Base-by-base conservation (phyloP, 1,140 invertebrate species). In the Lepidurus arcticus region DNA sequence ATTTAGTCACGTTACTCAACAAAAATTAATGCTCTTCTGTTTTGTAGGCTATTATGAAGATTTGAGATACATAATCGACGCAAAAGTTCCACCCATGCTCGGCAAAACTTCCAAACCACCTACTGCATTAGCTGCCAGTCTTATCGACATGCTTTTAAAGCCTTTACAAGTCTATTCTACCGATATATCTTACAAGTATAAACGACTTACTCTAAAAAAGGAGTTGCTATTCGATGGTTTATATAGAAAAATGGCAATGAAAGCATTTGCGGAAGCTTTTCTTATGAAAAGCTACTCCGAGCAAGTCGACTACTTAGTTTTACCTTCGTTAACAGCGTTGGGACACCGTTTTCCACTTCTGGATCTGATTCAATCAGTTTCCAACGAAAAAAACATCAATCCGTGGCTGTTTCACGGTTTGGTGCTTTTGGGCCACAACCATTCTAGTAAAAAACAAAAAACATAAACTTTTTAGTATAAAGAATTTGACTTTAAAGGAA, bases 111-210 rank as follows among this genome's bases (percentile, higher is more conserved):
- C 89, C 4, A 86, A 88, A 73, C 88, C 93, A n/a, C 92, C 92
- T 1, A 94, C 90, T 73, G 90, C 91, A 11, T 85, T 94, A 8
- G 88, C 92, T 43, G 90, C 89, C 77, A 91, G 91, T 80, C 85
- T 96, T 10, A 86, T 94, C 76, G 90, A 92, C 79, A 88, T 97
- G 79, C 89, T 96, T 73, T 87, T 91, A 80, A 88, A 90, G 80
- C 94, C 94, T 0, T 83, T 96, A 73, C 84, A 85, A 80, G 85
- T 89, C 80, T 85, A 86, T 8, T 79, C 86, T 42, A 82, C 83
- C 10, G 84, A 83, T 76, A 84, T 81, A 81, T 82, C 88, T 79
- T 85, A 86, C 0, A 83, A 85, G 45, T 44, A 42, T 42, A 78
- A 73, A 45, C 73, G 42, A 44, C 47, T 24, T 65, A 77, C 44